Evolutionary conservation across 2,888 invertebrate species (phyloP).

Genomic region (Lissocephala sabroskyi): DNA sequence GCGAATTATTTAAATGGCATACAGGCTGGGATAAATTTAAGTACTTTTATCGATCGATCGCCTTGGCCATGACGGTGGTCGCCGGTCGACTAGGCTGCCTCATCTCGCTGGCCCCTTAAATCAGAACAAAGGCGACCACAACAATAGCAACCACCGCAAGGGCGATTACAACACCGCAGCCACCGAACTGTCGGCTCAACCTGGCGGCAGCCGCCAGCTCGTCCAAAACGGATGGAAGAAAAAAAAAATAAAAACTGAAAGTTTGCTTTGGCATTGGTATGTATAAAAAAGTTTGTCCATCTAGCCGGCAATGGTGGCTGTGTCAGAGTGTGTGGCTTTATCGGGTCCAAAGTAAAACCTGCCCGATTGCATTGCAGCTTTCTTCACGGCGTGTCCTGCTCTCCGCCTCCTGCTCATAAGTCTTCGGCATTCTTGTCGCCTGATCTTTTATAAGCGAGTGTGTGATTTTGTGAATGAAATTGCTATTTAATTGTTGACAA

Average conservation of each 20-base stretch:
- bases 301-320: not conserved
- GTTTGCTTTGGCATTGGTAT: constrained; percentile 2
- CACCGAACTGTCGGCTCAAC: no score
- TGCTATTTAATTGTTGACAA: constrained; percentile 51
- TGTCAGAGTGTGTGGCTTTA: not conserved
- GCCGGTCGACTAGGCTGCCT: no score
- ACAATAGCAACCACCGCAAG: not conserved
- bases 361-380: constrained; percentile 5
- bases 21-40: no score
- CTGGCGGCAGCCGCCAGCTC: no score
- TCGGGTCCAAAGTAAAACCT: constrained; percentile 3
- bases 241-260: constrained; percentile 4
- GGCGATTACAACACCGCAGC: no score
- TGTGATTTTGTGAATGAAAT: constrained; percentile 55
- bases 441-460: not conserved
- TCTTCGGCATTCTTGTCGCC: not conserved
- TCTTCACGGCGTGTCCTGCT: no score
- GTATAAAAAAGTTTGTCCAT: no score
- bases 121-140: not conserved
- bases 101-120: no score
- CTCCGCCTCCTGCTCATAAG: not conserved
- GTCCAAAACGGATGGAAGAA: not conserved
- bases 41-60: no score
- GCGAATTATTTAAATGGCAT: no score
- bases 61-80: no score